phyloP scores from a whole-genome alignment of 2,888 invertebrate genomes.

The Suillia variegata region DNA sequence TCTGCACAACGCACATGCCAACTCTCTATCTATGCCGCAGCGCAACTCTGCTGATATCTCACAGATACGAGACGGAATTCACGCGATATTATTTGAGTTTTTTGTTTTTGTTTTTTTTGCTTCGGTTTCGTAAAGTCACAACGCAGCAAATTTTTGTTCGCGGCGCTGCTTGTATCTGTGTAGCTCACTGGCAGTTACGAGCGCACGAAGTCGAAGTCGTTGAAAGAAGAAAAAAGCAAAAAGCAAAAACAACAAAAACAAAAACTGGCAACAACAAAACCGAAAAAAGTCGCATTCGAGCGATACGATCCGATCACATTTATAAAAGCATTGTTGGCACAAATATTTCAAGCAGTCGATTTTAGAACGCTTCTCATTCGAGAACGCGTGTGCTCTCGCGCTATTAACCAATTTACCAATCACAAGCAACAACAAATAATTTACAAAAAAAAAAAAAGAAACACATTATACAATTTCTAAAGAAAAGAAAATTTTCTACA shows the following conservation, averaged over 20 bases:
- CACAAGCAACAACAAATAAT: background rate
- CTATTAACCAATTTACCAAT: too few relatives aligned
- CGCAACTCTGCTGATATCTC: background rate
- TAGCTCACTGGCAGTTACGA: too few relatives aligned
- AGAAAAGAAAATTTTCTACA: background rate
- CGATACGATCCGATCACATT: slow-evolving; percentile 43
- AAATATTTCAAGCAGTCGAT: slow-evolving; percentile 49
- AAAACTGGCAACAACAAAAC: too few relatives aligned
- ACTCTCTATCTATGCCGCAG: background rate
- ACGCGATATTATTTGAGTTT: slow-evolving; percentile 12
- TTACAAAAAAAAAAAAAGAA: background rate
- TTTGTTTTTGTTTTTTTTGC: too few relatives aligned
- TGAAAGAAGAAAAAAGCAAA: background rate
- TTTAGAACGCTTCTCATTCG: slow-evolving; percentile 48
- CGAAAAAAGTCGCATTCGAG: slow-evolving; percentile 29
- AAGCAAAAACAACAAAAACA: too few relatives aligned
- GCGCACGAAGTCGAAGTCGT: too few relatives aligned
- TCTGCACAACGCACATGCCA: too few relatives aligned
- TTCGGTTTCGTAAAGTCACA: too few relatives aligned
- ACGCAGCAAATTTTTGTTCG: too few relatives aligned
- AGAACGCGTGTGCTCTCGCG: slow-evolving; percentile 21
- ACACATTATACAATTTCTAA: background rate
- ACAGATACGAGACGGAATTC: slow-evolving; percentile 10
- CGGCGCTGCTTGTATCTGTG: too few relatives aligned
- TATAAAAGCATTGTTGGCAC: slow-evolving; percentile 55